Percentiles rank a stretch among this genome's conserved stretches.
Conservation (phyloP, 2,113 vertebrate genomes). For the Macrotis lagotis region DNA sequence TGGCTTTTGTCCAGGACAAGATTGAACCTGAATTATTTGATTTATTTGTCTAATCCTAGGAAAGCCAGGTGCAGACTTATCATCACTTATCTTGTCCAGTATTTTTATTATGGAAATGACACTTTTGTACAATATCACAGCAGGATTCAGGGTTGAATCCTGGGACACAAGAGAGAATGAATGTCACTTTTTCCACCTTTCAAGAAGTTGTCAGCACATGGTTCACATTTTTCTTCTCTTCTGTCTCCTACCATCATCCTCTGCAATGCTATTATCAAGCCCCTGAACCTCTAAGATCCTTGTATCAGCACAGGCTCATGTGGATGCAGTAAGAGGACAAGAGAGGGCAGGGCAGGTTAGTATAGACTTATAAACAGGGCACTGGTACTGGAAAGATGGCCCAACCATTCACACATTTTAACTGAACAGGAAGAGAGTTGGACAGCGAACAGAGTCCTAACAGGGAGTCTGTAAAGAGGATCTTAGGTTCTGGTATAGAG, state of each 20-base stretch:
- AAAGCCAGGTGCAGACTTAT: conserved; percentile 60
- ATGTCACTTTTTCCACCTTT: neutral
- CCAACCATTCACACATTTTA: neutral
- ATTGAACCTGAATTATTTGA: neutral
- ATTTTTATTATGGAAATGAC: conserved; percentile 10
- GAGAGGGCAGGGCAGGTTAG: neutral
- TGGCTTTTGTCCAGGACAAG: conserved; percentile 33
- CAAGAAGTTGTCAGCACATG: neutral
- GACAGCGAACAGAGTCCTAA: neutral
- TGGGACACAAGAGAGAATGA: conserved; percentile 5
- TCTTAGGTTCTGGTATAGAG: neutral
- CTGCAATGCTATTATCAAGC: neutral
- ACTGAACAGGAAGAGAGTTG: conserved; percentile 2
- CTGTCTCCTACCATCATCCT: neutral
- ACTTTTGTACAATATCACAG: conserved; percentile 15
- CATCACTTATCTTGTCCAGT: conserved; percentile 8
- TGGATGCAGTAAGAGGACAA: neutral
- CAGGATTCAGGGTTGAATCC: neutral
- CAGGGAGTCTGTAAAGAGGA: neutral
- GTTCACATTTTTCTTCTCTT: neutral
- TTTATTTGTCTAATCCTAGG: conserved; percentile 56
- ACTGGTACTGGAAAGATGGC: neutral
- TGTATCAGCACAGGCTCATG: neutral
- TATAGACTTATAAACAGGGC: neutral
- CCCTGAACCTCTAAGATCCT: neutral